These are phyloP conservation scores for Palaemon carinicauda DNA, from an alignment of 1,140 invertebrate species.

Conservation along the genomic window DNA sequence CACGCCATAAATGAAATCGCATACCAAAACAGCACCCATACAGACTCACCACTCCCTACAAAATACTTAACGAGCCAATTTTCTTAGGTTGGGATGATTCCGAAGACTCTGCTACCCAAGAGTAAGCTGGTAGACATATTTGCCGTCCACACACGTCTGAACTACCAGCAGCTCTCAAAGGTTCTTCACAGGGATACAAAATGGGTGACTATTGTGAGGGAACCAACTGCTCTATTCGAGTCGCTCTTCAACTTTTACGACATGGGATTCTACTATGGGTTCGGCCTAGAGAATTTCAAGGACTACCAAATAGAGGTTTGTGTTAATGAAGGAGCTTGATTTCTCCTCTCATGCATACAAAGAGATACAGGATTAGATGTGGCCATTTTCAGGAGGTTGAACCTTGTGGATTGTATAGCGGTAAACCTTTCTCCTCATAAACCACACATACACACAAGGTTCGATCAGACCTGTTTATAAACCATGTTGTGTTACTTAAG, in stretches of 20 bases:
- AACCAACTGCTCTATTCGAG: conserved; percentile 64
- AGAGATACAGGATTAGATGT: too few relatives aligned
- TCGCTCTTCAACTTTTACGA: neutral
- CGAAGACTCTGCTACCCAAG: neutral
- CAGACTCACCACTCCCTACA: neutral
- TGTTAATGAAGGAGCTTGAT: too few relatives aligned
- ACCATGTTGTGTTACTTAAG: too few relatives aligned
- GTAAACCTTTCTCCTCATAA: too few relatives aligned
- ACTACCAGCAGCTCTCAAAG: neutral
- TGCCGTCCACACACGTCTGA: neutral
- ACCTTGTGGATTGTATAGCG: too few relatives aligned
- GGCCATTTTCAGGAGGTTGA: too few relatives aligned
- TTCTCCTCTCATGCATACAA: too few relatives aligned
- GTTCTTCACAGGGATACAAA: conserved; percentile 62
- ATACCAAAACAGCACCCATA: too few relatives aligned
- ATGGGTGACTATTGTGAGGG: conserved; percentile 65
- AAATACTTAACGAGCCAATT: neutral
- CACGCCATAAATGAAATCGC: too few relatives aligned
- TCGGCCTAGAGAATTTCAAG: conserved; percentile 47
- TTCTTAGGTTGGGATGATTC: neutral
- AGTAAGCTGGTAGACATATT: neutral
- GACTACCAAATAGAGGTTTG: conserved; percentile 59
- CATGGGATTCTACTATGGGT: neutral
- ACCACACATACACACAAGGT: too few relatives aligned
- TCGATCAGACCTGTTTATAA: too few relatives aligned